Evolutionary conservation across 2,113 vertebrate genomes (phyloP).

Genomic region (Leptocoma aspasia): DNA sequence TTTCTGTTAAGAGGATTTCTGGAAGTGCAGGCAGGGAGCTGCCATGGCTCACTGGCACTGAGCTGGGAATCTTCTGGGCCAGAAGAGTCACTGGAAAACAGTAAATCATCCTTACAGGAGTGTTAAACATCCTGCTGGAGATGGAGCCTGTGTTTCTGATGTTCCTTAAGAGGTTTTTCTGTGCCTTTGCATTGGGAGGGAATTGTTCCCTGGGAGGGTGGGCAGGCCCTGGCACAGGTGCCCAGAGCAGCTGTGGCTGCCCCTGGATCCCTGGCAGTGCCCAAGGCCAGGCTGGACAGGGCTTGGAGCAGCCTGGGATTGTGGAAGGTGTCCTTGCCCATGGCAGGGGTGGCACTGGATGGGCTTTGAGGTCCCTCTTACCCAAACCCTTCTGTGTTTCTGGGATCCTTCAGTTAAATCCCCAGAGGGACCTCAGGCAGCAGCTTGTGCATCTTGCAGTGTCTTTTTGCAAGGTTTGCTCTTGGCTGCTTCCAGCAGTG

Average conservation of each 20-base stretch:
- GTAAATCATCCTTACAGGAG: background rate
- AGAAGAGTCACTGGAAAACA: fast-evolving
- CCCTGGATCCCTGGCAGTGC: background rate
- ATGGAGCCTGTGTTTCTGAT: background rate
- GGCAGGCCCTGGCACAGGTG: background rate
- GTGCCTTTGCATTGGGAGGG: background rate
- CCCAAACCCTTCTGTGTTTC: background rate
- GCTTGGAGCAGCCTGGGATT: background rate
- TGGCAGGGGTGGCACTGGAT: fast-evolving
- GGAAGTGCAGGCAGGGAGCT: background rate
- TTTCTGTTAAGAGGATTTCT: background rate
- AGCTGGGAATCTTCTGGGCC: background rate
- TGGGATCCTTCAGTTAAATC: background rate
- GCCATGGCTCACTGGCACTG: fast-evolving
- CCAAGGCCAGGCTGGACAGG: background rate
- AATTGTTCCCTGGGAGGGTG: fast-evolving
- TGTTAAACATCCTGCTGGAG: fast-evolving
- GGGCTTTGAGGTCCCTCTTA: background rate
- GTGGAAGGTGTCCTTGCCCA: background rate
- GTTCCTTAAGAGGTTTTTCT: background rate
- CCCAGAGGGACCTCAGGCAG: background rate
- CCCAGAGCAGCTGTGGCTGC: background rate
- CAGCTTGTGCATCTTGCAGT: background rate
- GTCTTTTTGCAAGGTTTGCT: background rate
- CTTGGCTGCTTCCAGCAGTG: background rate